Conservation (phyloP, 2,113 vertebrate species). For the Eptesicus fuscus region DNA sequence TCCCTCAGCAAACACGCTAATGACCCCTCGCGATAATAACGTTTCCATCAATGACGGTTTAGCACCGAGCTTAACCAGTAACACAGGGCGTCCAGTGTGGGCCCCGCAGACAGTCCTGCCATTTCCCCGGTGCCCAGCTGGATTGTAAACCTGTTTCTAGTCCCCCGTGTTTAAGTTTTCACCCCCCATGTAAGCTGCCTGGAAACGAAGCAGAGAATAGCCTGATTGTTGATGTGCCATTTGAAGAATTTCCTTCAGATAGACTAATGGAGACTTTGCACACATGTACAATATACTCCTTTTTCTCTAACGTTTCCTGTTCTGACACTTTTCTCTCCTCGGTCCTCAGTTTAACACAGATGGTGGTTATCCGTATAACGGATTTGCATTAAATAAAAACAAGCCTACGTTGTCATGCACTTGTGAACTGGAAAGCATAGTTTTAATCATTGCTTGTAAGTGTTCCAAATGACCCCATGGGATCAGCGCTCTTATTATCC, state of each 20-base stretch:
- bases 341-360: background rate
- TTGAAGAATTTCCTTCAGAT: conserved; percentile 9
- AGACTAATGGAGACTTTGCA: background rate
- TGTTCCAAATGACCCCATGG: background rate
- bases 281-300: background rate
- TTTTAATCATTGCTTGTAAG: conserved; percentile 26
- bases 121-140: conserved; percentile 11
- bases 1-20: background rate
- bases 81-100: background rate
- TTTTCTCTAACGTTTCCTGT: conserved; percentile 9
- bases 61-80: background rate
- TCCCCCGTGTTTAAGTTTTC: conserved; percentile 38
- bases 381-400: background rate
- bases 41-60: background rate
- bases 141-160: conserved; percentile 18
- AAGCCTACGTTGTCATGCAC: background rate
- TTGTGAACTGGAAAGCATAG: background rate
- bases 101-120: background rate
- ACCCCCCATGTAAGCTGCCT: conserved; percentile 19
- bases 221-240: conserved; percentile 21
- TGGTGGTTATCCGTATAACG: background rate
- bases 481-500: background rate
- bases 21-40: background rate
- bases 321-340: background rate
- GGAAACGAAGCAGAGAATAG: conserved; percentile 26